These are phyloP conservation scores for Nemotelus nigrinus DNA, from an alignment of 2,888 invertebrate species.

Conservation along the genomic window DNA sequence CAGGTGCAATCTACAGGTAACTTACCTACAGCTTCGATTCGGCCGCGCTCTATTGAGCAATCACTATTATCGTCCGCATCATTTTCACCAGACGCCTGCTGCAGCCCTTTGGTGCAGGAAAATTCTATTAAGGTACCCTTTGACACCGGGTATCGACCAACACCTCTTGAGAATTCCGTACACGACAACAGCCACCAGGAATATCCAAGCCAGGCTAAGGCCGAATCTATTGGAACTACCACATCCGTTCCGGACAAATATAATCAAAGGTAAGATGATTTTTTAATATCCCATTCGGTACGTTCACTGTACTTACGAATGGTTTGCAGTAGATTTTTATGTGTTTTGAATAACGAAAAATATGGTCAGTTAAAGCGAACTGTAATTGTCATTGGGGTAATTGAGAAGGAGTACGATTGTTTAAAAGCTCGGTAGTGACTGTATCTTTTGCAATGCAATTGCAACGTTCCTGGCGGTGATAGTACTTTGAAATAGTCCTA, in stretches of 20 bases:
- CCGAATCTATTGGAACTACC: constrained; percentile 1
- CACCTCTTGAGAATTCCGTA: constrained; percentile 11
- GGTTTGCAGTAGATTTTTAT: too few species aligned
- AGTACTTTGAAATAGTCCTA: too few species aligned
- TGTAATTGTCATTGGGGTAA: too few species aligned
- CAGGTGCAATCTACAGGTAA: constrained; percentile 33
- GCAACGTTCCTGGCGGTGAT: too few species aligned
- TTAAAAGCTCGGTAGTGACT: too few species aligned
- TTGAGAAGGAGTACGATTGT: too few species aligned
- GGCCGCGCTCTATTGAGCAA: constrained; percentile 14
- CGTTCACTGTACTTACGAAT: constrained; percentile 39
- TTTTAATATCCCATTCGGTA: constrained; percentile 49
- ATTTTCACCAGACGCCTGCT: background rate
- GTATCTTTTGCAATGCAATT: too few species aligned
- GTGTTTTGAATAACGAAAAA: too few species aligned
- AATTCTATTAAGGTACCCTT: constrained; percentile 38
- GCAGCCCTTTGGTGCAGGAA: constrained; percentile 12
- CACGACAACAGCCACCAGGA: constrained; percentile 15
- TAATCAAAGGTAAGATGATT: constrained; percentile 52
- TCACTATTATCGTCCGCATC: constrained; percentile 6
- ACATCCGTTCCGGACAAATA: constrained; percentile 43
- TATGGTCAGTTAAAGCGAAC: too few species aligned
- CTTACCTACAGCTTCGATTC: background rate
- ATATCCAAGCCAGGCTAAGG: constrained; percentile 4
- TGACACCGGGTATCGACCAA: constrained; percentile 5